These are phyloP conservation scores for Melitaea athalia DNA, from an alignment of 2,888 invertebrate genomes.

Conservation along the genomic window DNA sequence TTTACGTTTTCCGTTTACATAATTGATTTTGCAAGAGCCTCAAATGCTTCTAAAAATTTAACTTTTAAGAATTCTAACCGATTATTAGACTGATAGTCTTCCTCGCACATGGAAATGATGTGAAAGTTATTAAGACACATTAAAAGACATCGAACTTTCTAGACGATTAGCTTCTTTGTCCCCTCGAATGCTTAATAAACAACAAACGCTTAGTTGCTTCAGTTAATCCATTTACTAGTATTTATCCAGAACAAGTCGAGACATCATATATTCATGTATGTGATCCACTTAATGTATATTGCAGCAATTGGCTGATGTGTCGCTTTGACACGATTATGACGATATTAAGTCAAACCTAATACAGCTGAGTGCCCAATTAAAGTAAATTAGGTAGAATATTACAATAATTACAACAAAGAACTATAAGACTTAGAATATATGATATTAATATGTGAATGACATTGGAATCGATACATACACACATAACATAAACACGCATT, in stretches of 20 bases:
- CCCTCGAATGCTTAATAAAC: neutral
- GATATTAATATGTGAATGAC: no score
- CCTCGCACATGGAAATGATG: neutral
- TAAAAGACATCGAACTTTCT: neutral
- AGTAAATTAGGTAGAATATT: neutral
- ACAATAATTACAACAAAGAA: constrained; percentile 38
- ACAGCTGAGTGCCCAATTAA: constrained; percentile 15
- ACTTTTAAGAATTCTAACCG: no score
- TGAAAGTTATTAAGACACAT: neutral
- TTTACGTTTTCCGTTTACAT: no score
- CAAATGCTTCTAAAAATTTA: no score
- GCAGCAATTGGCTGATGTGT: constrained; percentile 36
- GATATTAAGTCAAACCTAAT: constrained; percentile 29
- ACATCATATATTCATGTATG: constrained; percentile 27
- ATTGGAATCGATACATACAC: no score
- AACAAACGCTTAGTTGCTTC: constrained; percentile 30
- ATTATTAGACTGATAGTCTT: neutral
- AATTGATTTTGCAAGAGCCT: no score
- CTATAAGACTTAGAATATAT: neutral
- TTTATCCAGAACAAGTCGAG: constrained; percentile 26
- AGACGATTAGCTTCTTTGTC: constrained; percentile 4
- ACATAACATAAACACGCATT: no score
- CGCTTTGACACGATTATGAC: constrained; percentile 38
- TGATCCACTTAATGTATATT: constrained; percentile 44
- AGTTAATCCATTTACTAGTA: constrained; percentile 36